Conservation (phyloP, 2,888 invertebrate genomes). For the Taphrorychus bicolor region DNA sequence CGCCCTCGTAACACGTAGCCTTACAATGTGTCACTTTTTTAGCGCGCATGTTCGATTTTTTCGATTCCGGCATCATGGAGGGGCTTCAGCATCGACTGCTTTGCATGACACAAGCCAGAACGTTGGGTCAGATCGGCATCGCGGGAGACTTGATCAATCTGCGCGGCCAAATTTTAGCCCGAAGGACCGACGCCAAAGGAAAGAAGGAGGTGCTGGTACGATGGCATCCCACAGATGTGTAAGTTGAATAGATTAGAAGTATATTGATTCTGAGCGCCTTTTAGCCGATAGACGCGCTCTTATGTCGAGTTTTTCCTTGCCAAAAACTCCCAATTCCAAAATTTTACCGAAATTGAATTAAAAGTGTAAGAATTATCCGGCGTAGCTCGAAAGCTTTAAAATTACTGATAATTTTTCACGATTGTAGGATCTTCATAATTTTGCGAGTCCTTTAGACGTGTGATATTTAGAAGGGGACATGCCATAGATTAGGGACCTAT, state of each 20-base stretch:
- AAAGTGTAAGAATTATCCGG: no score
- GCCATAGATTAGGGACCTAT: no score
- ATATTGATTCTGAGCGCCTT: no score
- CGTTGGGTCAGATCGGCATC: conserved; percentile 67
- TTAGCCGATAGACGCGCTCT: no score
- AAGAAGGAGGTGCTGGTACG: conserved; percentile 73
- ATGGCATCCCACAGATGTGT: conserved; percentile 89
- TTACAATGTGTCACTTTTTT: conserved; percentile 52
- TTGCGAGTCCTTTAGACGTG: no score
- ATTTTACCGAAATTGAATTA: no score
- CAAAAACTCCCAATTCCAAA: no score
- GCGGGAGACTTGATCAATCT: conserved; percentile 74
- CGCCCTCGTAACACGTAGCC: not conserved
- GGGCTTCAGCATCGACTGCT: conserved; percentile 83
- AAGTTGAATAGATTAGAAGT: conserved; percentile 60
- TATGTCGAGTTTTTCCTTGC: not conserved
- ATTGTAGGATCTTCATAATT: no score
- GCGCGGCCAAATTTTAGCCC: conserved; percentile 73
- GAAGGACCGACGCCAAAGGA: conserved; percentile 70
- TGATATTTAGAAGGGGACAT: no score
- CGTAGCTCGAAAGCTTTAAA: no score
- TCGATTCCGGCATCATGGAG: conserved; percentile 93
- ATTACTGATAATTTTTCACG: no score
- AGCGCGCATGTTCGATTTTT: conserved; percentile 94
- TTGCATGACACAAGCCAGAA: conserved; percentile 66